phyloP scores from a whole-genome alignment of 2,888 invertebrate species.

The Cheilosia vernalis region DNA sequence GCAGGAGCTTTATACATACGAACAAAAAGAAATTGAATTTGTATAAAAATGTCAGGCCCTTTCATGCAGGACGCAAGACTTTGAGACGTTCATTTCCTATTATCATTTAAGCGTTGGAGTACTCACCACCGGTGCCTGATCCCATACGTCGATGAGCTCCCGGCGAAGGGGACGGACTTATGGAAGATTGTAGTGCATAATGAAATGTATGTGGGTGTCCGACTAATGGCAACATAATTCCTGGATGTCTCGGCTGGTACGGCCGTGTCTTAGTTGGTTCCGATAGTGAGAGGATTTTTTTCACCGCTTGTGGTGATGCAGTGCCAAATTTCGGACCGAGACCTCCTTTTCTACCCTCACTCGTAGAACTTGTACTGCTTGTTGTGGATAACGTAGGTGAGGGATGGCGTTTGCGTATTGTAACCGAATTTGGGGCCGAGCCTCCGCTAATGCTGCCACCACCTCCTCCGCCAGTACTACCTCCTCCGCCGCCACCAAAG shows the following conservation, averaged over 20 bases:
- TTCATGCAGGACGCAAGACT: neutral
- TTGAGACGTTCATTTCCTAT: conserved; percentile 5
- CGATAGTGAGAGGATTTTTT: conserved; percentile 96
- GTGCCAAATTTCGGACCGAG: conserved; percentile 88
- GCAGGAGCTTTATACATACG: conserved; percentile 76
- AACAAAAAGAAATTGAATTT: conserved; percentile 66
- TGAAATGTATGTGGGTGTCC: conserved; percentile 80
- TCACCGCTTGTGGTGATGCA: conserved; percentile 98
- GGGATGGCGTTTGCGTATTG: conserved; percentile 91
- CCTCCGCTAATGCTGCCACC: conserved; percentile 85
- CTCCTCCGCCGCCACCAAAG: conserved; percentile 79
- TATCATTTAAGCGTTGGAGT: conserved; percentile 16
- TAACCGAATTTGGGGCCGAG: conserved; percentile 84
- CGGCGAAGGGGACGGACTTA: conserved; percentile 83
- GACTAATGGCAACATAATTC: conserved; percentile 86
- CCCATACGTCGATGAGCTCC: conserved; percentile 86
- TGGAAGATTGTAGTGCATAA: conserved; percentile 76
- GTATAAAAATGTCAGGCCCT: conserved; percentile 1
- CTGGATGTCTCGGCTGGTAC: conserved; percentile 91
- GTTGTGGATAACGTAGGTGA: conserved; percentile 97
- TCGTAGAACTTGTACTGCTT: conserved; percentile 94
- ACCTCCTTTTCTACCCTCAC: conserved; percentile 87
- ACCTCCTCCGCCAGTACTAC: conserved; percentile 79
- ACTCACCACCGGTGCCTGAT: conserved; percentile 83
- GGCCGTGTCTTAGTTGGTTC: conserved; percentile 94